Conservation (phyloP, 37 sponge, comb jelly and placozoan genomes). For the Bolinopsis microptera region DNA sequence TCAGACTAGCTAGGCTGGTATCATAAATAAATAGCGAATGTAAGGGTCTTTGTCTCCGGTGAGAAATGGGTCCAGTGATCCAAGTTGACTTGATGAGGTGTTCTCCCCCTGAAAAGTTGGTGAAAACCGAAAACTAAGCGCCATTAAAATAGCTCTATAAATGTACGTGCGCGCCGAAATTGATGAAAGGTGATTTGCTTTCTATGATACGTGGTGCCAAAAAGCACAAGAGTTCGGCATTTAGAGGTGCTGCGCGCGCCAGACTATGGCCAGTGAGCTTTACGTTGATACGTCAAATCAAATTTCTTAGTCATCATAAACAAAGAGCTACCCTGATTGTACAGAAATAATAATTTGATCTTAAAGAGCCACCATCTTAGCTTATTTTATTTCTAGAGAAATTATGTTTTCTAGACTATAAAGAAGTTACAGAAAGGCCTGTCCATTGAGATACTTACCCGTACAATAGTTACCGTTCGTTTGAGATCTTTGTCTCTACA, state of each 20-base stretch:
- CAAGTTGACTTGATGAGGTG: not conserved
- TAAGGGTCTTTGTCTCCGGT: not conserved
- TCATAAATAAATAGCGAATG: too few relatives aligned
- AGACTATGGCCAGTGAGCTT: too few relatives aligned
- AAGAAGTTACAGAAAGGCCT: too few relatives aligned
- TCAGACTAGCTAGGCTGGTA: too few relatives aligned
- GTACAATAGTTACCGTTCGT: not conserved
- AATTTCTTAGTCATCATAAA: too few relatives aligned
- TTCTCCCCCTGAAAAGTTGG: not conserved
- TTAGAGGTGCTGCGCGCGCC: not conserved
- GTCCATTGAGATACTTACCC: not conserved
- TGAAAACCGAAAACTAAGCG: too few relatives aligned
- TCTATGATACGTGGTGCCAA: not conserved
- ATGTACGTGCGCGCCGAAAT: constrained; percentile 31
- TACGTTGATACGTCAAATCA: too few relatives aligned
- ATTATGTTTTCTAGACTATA: too few relatives aligned
- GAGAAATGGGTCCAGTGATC: not conserved
- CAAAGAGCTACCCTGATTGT: too few relatives aligned
- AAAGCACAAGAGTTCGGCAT: constrained; percentile 13
- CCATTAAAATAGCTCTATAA: not conserved
- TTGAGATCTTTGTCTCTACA: not conserved
- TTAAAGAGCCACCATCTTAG: too few relatives aligned
- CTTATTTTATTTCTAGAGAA: too few relatives aligned
- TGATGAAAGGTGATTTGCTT: constrained; percentile 40
- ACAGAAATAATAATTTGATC: too few relatives aligned